A percentile compares a stretch with the other conserved stretches of the same genome.
These are phyloP conservation scores for Harmothoe impar DNA, from an alignment of 2,888 invertebrate genomes.

Conservation along the genomic window DNA sequence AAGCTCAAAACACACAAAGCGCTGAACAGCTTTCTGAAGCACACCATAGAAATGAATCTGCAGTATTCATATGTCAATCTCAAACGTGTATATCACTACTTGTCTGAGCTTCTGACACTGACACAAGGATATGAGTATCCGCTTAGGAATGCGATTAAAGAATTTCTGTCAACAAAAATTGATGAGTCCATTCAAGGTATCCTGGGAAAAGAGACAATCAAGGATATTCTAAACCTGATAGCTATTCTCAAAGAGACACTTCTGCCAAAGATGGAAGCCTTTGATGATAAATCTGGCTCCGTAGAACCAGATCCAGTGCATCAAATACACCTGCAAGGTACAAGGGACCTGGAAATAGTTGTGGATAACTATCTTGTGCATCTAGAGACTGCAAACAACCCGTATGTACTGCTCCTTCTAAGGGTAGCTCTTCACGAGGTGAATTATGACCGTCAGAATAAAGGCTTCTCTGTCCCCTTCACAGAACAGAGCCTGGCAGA, in stretches of 20 bases:
- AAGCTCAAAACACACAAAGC: not conserved
- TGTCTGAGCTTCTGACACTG: not conserved
- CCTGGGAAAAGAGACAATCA: not conserved
- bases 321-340: not conserved
- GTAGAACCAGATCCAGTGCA: not conserved
- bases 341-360: not conserved
- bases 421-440: not conserved
- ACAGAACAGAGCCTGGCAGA: not conserved
- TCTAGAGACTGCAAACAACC: not conserved
- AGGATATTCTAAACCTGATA: not conserved
- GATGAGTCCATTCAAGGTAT: not conserved
- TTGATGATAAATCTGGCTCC: not conserved
- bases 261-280: not conserved
- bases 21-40: not conserved
- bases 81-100: not conserved
- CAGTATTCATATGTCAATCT: not conserved
- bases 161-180: not conserved
- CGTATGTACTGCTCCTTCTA: slow-evolving; percentile 9
- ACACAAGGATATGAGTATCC: not conserved
- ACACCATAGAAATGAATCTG: not conserved
- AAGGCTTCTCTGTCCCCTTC: not conserved
- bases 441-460: not conserved
- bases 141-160: not conserved
- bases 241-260: not conserved
- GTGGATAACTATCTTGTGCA: not conserved